Base-by-base conservation (phyloP, 2,113 vertebrate species). In the Oplegnathus fasciatus region DNA sequence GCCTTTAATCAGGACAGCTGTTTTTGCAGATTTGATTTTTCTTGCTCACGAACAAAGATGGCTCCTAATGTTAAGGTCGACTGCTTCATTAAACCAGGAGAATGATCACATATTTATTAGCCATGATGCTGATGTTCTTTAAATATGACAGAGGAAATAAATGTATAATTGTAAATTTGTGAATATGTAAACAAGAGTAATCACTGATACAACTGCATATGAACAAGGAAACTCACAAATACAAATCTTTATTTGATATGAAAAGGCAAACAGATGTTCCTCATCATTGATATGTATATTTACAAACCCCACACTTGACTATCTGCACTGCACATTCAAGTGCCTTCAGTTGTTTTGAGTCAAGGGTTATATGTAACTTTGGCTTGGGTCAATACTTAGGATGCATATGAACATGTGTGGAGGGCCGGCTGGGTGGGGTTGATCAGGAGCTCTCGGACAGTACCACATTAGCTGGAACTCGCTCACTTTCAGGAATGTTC, bases 231-330 rank as follows among this genome's bases (percentile, higher is more conserved):
- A 46, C 26, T 86, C 50, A 69, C 54, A 85, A 87, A 82, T 77
- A 83, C 80, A 88, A 86, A n/a, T 71, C 17, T 90, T 93, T 92
- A 89, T 92, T 92, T 84, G 15, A 80, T 86, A 85, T 82, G 37
- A 87, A 86, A 88, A 88, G 58, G 66, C 71, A 75, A 64, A 72
- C 48, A 24, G 42, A 55, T 79, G 73, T 4, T 84, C 30, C 58
- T 69, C 11, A 76, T 62, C 64, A 75, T 1, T 61, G 26, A 75
- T 75, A 58, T 78, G 40, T 75, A 48, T 88, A 82, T 89, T 84
- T 89, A 86, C 78, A 94, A 61, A 58, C 3, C 44, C 46, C 48
- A 48, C 73, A 70, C 34, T n/a, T 10, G 20, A 42, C 22, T 37
- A 1, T 48, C 14, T 65, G 22, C 46, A 14, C 50, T 54, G 30